These are phyloP conservation scores for Bombus pascuorum DNA, from an alignment of 1,140 invertebrate genomes.

Conservation along the genomic window DNA sequence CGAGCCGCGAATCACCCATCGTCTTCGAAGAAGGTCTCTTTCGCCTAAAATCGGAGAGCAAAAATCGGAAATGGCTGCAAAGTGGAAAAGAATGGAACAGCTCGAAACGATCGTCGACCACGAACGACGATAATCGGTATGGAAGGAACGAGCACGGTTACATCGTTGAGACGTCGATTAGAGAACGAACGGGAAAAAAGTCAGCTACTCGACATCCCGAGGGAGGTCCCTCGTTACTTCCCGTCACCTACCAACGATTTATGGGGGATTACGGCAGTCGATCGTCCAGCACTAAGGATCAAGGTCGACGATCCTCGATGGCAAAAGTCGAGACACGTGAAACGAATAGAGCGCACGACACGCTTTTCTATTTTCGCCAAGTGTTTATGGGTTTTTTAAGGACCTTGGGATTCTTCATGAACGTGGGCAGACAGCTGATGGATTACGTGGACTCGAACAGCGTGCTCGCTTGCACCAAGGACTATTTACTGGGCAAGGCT, in stretches of 20 bases:
- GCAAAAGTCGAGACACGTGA: conserved; percentile 18
- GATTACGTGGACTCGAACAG: conserved; percentile 50
- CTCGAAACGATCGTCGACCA: not conserved
- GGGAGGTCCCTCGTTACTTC: conserved; percentile 41
- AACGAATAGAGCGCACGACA: not conserved
- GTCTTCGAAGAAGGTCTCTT: not conserved
- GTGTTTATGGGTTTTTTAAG: conserved; percentile 18
- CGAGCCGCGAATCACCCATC: accelerated
- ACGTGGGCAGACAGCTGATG: conserved; percentile 40
- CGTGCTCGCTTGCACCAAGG: conserved; percentile 52
- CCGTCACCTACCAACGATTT: conserved; percentile 30
- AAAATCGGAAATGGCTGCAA: too few species aligned
- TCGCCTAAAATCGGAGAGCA: too few species aligned
- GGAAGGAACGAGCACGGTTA: too few species aligned
- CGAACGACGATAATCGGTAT: conserved; percentile 5
- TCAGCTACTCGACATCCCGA: not conserved
- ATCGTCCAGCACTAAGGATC: not conserved
- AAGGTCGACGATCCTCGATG: conserved; percentile 20
- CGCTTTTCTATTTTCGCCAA: not conserved
- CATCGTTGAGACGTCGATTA: too few species aligned
- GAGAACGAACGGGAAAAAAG: not conserved
- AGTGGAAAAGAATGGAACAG: not conserved
- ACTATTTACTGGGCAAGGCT: conserved; percentile 53
- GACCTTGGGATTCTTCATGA: conserved; percentile 26
- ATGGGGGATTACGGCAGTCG: conserved; percentile 23